These are phyloP conservation scores for Sicus ferrugineus DNA, from an alignment of 2,888 invertebrate genomes.

Conservation along the genomic window DNA sequence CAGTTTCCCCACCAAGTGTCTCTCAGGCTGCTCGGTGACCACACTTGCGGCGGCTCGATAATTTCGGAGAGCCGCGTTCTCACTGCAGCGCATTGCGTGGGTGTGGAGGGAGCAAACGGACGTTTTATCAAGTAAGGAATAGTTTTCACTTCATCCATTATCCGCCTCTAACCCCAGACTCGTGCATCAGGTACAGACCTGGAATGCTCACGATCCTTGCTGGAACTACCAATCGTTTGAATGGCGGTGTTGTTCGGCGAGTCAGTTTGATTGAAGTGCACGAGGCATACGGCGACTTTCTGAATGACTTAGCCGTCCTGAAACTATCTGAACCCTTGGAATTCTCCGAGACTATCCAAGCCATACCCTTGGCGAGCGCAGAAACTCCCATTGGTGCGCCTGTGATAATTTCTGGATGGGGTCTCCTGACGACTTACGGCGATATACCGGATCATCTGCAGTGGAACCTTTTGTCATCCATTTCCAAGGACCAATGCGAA, in stretches of 20 bases:
- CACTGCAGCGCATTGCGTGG: conserved; percentile 60
- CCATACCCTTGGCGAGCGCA: conserved; percentile 46
- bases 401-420: conserved; percentile 54
- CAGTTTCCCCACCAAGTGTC: conserved; percentile 63
- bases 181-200: conserved; percentile 47
- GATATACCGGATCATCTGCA: conserved; percentile 47
- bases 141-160: background rate
- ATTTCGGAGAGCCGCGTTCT: conserved; percentile 45
- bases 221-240: conserved; percentile 57
- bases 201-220: conserved; percentile 52
- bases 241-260: conserved; percentile 52
- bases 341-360: conserved; percentile 44
- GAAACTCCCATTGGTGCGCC: conserved; percentile 43
- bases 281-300: conserved; percentile 48
- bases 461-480: conserved; percentile 47
- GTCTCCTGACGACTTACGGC: conserved; percentile 45
- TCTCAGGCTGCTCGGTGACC: conserved; percentile 48
- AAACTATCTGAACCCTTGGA: conserved; percentile 43
- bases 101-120: conserved; percentile 42
- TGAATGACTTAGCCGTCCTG: conserved; percentile 52
- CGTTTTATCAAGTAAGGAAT: conserved; percentile 44
- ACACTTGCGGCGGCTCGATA: conserved; percentile 54
- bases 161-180: background rate
- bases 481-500: conserved; percentile 38
- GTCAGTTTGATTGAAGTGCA: conserved; percentile 44